Conservation (phyloP, 2,888 invertebrate species). For the Ypsolopha sequella region DNA sequence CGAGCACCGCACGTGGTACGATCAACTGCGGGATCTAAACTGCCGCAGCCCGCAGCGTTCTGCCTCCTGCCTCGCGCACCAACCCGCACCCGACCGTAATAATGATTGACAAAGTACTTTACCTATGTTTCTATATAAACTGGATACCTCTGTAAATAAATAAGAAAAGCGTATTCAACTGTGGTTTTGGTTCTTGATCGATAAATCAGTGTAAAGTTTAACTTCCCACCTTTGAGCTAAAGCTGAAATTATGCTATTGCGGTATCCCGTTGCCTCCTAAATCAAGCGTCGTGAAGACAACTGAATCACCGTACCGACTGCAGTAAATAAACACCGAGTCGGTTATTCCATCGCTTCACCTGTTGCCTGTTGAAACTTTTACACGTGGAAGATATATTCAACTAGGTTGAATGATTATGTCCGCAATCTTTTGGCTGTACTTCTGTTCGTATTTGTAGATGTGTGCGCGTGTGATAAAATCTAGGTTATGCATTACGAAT, state of each 20-base stretch:
- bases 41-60: conserved; percentile 27
- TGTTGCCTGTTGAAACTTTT: conserved; percentile 3
- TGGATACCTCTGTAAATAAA: conserved; percentile 3
- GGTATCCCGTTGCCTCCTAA: conserved; percentile 8
- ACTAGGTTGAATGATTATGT: too few species aligned
- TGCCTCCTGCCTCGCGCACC: conserved; percentile 20
- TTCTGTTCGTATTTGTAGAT: too few species aligned
- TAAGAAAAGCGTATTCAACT: background rate
- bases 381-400: background rate
- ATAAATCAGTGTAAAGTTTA: conserved; percentile 7
- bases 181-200: background rate
- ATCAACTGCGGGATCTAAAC: conserved; percentile 26
- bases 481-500: too few species aligned
- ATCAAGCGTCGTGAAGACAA: conserved; percentile 11
- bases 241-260: background rate
- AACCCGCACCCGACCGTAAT: conserved; percentile 18
- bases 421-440: background rate
- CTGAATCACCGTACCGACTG: background rate
- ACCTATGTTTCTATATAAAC: conserved; percentile 46
- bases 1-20: conserved; percentile 13
- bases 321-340: background rate
- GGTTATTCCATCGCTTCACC: conserved; percentile 3
- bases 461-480: too few species aligned
- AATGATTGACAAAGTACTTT: conserved; percentile 62
- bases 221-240: background rate